Evolutionary conservation across 2,797 vertebrate species (phyloP).

Genomic region (Clarias laeviceps): DNA sequence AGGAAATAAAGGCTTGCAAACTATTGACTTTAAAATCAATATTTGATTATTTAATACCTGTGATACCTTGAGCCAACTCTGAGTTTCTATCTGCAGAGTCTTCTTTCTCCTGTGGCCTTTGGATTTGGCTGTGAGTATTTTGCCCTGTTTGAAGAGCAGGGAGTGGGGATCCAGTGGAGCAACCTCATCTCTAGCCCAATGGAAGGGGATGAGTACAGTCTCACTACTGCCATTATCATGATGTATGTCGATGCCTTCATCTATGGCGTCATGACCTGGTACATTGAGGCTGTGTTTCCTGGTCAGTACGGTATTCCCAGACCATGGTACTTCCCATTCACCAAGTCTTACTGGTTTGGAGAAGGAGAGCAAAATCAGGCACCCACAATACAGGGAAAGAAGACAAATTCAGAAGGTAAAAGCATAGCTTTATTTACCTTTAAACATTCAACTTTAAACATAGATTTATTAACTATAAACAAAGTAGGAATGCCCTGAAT

Average conservation of each 20-base stretch:
- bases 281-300: slow-evolving; percentile 95
- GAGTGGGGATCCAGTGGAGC: slow-evolving; percentile 94
- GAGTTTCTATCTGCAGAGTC: slow-evolving; percentile 76
- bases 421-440: not conserved
- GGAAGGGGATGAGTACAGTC: slow-evolving; percentile 89
- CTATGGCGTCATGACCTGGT: slow-evolving; percentile 96
- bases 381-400: slow-evolving; percentile 72
- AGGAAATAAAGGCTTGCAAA: not conserved
- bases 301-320: slow-evolving; percentile 97
- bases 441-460: not conserved
- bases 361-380: slow-evolving; percentile 78
- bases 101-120: slow-evolving; percentile 95
- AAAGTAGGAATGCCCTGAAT: not conserved
- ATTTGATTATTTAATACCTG: not conserved
- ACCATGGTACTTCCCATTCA: slow-evolving; percentile 95
- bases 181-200: slow-evolving; percentile 90
- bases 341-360: slow-evolving; percentile 93
- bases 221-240: slow-evolving; percentile 87
- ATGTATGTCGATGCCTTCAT: slow-evolving; percentile 92
- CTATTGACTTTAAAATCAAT: not conserved
- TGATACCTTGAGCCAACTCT: not conserved
- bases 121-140: slow-evolving; percentile 97
- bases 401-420: slow-evolving; percentile 82
- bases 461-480: not conserved
- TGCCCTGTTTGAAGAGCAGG: slow-evolving; percentile 95